These are phyloP conservation scores for Sapajus apella DNA, from an alignment of 2,113 vertebrate genomes.

Conservation along the genomic window DNA sequence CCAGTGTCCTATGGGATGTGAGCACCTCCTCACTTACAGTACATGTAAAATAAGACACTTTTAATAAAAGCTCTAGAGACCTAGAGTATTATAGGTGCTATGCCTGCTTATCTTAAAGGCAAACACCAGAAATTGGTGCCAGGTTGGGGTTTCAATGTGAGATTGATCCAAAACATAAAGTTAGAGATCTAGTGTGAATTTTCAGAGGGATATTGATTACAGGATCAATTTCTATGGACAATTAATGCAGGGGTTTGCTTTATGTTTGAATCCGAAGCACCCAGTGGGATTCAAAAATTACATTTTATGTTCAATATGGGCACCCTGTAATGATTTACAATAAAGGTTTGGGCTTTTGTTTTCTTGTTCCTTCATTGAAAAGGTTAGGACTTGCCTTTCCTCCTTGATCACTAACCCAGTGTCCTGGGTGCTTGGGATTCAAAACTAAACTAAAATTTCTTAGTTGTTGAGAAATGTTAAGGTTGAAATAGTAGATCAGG, in stretches of 20 bases:
- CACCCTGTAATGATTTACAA: too few relatives aligned
- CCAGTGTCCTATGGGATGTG: background rate
- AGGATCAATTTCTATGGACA: background rate
- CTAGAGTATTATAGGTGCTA: background rate
- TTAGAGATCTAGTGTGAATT: background rate
- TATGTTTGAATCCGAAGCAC: background rate
- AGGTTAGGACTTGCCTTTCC: too few relatives aligned
- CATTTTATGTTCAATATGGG: too few relatives aligned
- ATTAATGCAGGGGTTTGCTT: background rate
- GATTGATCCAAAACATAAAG: background rate
- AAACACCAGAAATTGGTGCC: background rate
- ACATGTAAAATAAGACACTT: background rate
- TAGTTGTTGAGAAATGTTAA: background rate
- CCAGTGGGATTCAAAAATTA: background rate
- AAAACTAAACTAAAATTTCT: background rate
- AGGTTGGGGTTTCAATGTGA: background rate
- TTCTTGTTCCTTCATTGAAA: too few relatives aligned
- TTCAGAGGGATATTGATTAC: background rate
- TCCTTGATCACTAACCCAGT: too few relatives aligned
- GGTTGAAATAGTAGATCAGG: background rate
- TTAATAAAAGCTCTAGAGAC: background rate
- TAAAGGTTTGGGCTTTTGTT: too few relatives aligned
- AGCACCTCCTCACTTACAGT: background rate
- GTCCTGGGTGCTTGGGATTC: too few relatives aligned
- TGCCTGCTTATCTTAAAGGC: background rate